Evolutionary conservation across 1,140 invertebrate genomes (phyloP).

Genomic region (Gryon sp.): DNA sequence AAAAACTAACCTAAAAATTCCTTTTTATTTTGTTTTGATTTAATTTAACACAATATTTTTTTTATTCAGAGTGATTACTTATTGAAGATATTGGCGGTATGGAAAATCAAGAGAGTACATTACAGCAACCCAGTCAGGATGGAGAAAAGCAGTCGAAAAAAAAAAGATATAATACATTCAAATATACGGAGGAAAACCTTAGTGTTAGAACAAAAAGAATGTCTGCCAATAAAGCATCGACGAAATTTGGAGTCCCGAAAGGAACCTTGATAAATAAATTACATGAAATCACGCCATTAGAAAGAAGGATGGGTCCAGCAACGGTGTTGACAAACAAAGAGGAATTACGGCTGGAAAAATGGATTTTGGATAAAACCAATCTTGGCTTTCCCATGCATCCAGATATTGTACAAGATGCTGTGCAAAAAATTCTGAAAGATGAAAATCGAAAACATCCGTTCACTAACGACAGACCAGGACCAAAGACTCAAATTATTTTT

Average conservation of each 20-base stretch:
- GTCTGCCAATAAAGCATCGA: not conserved
- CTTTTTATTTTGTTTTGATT: no score
- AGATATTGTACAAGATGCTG: constrained; percentile 59
- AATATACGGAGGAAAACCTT: no score
- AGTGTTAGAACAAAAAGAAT: no score
- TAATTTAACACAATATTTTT: no score
- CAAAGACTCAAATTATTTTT: constrained; percentile 5
- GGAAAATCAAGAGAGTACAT: no score
- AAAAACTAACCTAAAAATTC: no score
- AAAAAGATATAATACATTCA: no score
- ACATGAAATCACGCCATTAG: not conserved
- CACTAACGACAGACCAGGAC: not conserved
- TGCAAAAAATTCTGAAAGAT: constrained; percentile 8
- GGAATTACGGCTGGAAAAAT: constrained; percentile 68
- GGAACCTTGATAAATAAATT: not conserved
- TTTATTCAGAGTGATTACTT: no score
- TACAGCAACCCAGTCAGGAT: no score
- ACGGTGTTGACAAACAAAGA: constrained; percentile 60
- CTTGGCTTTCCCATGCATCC: constrained; percentile 69
- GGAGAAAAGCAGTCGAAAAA: no score
- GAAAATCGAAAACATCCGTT: not conserved
- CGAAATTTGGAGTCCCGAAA: constrained; percentile 1
- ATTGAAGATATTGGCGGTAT: no score
- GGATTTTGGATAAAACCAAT: constrained; percentile 68
- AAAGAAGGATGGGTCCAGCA: constrained; percentile 61